phyloP scores from a whole-genome alignment of 2,797 vertebrate genomes.

The Gymnothorax javanicus region DNA sequence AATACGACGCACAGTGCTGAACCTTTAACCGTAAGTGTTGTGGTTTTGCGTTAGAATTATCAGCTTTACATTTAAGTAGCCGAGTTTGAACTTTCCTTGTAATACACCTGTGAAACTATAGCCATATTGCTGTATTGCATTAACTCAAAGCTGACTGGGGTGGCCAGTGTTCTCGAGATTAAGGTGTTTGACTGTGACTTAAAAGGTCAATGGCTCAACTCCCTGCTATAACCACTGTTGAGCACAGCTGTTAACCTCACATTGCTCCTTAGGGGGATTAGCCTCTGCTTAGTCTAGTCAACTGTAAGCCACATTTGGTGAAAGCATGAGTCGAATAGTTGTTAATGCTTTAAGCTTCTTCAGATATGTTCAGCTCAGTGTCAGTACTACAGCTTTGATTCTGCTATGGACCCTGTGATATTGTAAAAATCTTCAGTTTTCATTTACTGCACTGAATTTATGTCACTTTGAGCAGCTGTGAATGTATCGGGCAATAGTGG shows the following conservation, averaged over 20 bases:
- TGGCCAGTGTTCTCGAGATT: too few relatives aligned
- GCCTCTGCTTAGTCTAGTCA: too few relatives aligned
- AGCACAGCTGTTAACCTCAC: too few relatives aligned
- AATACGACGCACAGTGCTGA: not conserved
- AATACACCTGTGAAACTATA: not conserved
- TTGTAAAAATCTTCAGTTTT: too few relatives aligned
- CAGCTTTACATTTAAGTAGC: not conserved
- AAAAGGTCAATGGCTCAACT: too few relatives aligned
- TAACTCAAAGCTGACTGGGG: not conserved
- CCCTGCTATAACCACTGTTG: too few relatives aligned
- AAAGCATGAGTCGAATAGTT: too few relatives aligned
- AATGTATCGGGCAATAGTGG: too few relatives aligned
- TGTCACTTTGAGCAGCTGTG: too few relatives aligned
- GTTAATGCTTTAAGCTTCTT: not conserved
- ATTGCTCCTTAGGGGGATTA: too few relatives aligned
- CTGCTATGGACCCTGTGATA: not conserved
- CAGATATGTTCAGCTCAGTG: not conserved
- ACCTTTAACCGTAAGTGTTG: not conserved
- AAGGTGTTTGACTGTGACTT: too few relatives aligned
- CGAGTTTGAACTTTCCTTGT: not conserved
- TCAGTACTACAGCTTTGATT: not conserved
- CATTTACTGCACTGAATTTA: too few relatives aligned
- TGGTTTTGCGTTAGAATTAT: not conserved
- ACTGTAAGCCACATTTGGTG: not conserved
- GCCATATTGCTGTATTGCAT: not conserved